Percentiles rank a stretch among this genome's conserved stretches.
phyloP scores from a whole-genome alignment of 1,140 invertebrate genomes.

The Ceratosolen fusciceps region DNA sequence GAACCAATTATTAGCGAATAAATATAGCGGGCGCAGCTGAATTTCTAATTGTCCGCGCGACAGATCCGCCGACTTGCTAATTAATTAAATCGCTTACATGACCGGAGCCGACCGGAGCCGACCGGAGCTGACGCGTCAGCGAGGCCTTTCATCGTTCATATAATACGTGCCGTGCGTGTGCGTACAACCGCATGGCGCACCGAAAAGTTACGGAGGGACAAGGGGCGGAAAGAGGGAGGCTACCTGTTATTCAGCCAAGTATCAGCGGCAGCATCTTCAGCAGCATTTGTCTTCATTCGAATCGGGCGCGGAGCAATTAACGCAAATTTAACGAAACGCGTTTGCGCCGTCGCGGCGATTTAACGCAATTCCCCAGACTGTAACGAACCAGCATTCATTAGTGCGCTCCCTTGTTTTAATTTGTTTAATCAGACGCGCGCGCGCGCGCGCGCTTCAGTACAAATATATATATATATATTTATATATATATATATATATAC shows the following conservation, averaged over 20 bases:
- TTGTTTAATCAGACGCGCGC: conserved; percentile 16
- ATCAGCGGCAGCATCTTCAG: neutral
- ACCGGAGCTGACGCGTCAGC: no score
- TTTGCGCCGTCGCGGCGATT: neutral
- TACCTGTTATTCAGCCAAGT: neutral
- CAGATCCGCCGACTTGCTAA: no score
- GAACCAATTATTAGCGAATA: no score
- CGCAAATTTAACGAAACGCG: conserved; percentile 55
- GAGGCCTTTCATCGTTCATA: no score
- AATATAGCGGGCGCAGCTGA: neutral
- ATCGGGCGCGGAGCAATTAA: conserved; percentile 58
- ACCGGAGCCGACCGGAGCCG: no score
- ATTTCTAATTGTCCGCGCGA: neutral
- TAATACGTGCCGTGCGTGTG: no score
- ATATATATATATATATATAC: no score
- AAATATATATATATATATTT: no score
- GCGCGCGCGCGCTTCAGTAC: neutral
- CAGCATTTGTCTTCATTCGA: conserved; percentile 38
- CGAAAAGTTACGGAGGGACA: neutral
- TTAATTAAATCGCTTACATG: no score
- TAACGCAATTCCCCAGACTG: conserved; percentile 36
- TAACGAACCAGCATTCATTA: conserved; percentile 48
- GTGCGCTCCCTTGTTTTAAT: conserved; percentile 31
- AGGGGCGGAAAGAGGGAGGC: neutral
- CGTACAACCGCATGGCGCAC: neutral